Conservation (phyloP, 2,888 invertebrate species). For the Watsonalla binaria region DNA sequence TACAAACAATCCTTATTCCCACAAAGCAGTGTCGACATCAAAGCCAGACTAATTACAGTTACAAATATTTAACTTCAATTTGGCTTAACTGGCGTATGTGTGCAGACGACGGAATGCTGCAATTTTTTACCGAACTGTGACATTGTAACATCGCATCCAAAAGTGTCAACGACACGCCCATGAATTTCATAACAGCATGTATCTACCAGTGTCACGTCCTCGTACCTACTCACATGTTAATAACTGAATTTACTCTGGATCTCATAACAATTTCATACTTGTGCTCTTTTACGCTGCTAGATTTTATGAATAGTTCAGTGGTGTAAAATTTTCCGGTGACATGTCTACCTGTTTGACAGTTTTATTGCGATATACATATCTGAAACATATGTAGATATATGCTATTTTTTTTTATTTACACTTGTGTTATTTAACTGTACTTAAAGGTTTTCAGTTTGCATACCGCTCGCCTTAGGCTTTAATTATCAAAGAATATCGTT, state of each 20-base stretch:
- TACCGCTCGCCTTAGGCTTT: no score
- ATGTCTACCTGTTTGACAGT: neutral
- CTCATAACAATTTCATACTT: slow-evolving; percentile 21
- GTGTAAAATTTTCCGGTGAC: slow-evolving; percentile 11
- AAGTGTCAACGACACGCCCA: slow-evolving; percentile 24
- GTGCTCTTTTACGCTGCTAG: slow-evolving; percentile 16
- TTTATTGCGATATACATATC: no score
- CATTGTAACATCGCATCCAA: slow-evolving; percentile 16
- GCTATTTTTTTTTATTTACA: no score
- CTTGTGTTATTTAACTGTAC: no score
- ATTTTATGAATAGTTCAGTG: slow-evolving; percentile 4
- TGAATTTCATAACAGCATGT: slow-evolving; percentile 29
- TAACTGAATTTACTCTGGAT: slow-evolving; percentile 22
- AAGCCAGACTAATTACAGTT: slow-evolving; percentile 43
- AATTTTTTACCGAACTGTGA: slow-evolving; percentile 24
- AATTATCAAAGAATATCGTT: no score
- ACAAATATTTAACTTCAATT: slow-evolving; percentile 50
- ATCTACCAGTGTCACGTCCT: slow-evolving; percentile 26
- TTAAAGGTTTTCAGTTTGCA: no score
- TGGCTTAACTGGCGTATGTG: slow-evolving; percentile 26
- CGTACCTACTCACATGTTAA: slow-evolving; percentile 14
- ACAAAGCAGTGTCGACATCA: slow-evolving; percentile 28
- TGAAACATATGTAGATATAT: no score
- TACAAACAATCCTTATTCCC: slow-evolving; percentile 17
- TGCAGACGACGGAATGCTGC: slow-evolving; percentile 16